Evolutionary conservation across 2,888 invertebrate species (phyloP).

Genomic region (Dynastes hyllus): DNA sequence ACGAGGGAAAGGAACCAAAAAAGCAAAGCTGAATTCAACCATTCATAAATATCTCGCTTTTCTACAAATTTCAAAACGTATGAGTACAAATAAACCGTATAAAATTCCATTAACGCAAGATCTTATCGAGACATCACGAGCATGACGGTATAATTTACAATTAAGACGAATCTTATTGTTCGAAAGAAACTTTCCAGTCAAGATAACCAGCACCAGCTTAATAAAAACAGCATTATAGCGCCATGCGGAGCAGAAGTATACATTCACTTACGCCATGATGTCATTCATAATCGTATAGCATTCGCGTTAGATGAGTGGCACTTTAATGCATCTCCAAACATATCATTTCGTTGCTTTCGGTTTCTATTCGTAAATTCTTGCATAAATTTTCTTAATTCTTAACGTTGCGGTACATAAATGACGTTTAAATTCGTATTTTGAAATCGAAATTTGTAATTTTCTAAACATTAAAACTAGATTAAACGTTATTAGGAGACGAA

Average conservation of each 20-base stretch:
- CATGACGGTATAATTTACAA: slow-evolving; percentile 1
- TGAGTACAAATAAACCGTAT: not conserved
- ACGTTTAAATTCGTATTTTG: slow-evolving; percentile 33
- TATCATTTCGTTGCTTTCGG: slow-evolving; percentile 36
- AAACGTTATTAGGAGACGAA: slow-evolving; percentile 20
- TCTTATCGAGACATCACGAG: slow-evolving; percentile 9
- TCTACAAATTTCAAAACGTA: too few relatives aligned
- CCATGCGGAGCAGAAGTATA: not conserved
- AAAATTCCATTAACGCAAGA: slow-evolving; percentile 33
- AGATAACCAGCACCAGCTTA: not conserved
- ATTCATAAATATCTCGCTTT: too few relatives aligned
- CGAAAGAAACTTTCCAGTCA: slow-evolving; percentile 9
- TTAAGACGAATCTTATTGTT: slow-evolving; percentile 9
- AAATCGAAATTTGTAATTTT: slow-evolving; percentile 46
- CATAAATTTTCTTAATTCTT: slow-evolving; percentile 37
- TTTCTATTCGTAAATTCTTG: slow-evolving; percentile 34
- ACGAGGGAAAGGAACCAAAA: too few relatives aligned
- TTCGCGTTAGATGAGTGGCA: slow-evolving; percentile 33
- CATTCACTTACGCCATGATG: slow-evolving; percentile 11
- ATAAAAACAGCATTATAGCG: not conserved
- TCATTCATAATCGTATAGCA: slow-evolving; percentile 18
- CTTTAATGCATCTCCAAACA: slow-evolving; percentile 39
- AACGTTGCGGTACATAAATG: not conserved
- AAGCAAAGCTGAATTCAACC: too few relatives aligned
- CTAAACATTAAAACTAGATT: slow-evolving; percentile 49